Evolutionary conservation across 2,113 vertebrate genomes (phyloP).

Genomic region (Thinocorus orbignyianus): DNA sequence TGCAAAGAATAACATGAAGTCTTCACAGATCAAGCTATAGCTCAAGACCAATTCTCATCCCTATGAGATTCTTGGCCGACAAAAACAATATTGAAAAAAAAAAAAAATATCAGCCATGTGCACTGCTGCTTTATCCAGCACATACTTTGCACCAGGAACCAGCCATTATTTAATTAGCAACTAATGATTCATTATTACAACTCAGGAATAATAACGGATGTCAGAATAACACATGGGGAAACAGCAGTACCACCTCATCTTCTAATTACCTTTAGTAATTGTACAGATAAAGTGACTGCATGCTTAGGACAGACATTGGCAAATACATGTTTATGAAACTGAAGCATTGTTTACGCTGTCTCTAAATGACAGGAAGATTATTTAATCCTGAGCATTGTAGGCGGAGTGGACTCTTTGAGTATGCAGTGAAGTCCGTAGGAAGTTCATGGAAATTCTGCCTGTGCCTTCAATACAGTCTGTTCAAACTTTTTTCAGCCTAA

Average conservation of each 20-base stretch:
- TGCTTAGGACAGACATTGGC: background rate
- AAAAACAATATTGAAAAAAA: background rate
- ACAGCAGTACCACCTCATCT: background rate
- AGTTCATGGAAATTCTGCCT: background rate
- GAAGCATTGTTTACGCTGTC: background rate
- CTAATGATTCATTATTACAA: background rate
- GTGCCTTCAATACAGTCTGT: background rate
- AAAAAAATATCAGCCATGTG: background rate
- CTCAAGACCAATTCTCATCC: background rate
- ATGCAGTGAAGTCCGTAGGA: accelerated
- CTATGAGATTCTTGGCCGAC: background rate
- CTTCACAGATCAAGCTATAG: background rate
- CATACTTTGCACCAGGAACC: background rate
- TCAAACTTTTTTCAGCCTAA: background rate
- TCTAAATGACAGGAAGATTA: background rate
- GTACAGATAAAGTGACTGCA: background rate
- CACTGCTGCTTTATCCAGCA: background rate
- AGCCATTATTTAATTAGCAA: background rate
- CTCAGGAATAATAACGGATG: background rate
- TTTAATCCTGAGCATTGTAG: background rate
- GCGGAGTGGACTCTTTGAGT: background rate
- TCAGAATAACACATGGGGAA: background rate
- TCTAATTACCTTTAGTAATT: background rate
- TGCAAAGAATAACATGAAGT: background rate
- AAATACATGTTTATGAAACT: background rate